phyloP scores from a whole-genome alignment of 2,113 vertebrate species.

The Archilochus colubris region DNA sequence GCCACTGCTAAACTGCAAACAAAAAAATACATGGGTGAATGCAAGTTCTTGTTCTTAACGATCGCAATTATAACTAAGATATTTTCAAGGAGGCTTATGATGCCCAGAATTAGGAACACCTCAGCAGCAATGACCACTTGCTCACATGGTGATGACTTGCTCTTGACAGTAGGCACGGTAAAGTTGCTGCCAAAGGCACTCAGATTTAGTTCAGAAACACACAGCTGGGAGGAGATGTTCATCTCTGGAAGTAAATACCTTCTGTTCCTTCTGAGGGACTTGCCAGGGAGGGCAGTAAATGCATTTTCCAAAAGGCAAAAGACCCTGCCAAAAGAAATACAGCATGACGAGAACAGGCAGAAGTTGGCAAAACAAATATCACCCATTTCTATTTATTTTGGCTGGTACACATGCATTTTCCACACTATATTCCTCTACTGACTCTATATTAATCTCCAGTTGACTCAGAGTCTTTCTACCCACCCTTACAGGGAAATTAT shows the following conservation, averaged over 20 bases:
- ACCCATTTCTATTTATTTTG: neutral
- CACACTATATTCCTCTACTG: neutral
- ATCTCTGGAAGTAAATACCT: slow-evolving; percentile 53
- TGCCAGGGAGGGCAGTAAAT: slow-evolving; percentile 25
- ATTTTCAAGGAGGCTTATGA: slow-evolving; percentile 94
- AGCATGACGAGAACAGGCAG: neutral
- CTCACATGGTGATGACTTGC: slow-evolving; percentile 76
- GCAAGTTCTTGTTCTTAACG: slow-evolving; percentile 93
- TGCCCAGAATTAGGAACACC: slow-evolving; percentile 91
- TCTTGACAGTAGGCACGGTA: slow-evolving; percentile 54
- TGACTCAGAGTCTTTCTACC: neutral
- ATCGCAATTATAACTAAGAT: slow-evolving; percentile 92
- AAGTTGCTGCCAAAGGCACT: slow-evolving; percentile 65
- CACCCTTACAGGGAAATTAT: neutral
- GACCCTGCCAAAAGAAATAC: neutral
- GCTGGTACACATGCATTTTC: neutral
- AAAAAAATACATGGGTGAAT: slow-evolving; percentile 97
- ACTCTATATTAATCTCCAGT: neutral
- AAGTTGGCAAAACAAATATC: neutral
- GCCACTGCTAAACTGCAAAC: slow-evolving; percentile 94
- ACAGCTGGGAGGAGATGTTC: slow-evolving; percentile 66
- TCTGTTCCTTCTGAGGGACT: slow-evolving; percentile 42
- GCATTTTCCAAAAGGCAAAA: slow-evolving; percentile 40
- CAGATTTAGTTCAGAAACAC: slow-evolving; percentile 65
- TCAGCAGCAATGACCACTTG: slow-evolving; percentile 83